A percentile compares a stretch with the other conserved stretches of the same genome.
Evolutionary conservation across 2,113 vertebrate genomes (phyloP).

Genomic region (Thamnaconus septentrionalis): DNA sequence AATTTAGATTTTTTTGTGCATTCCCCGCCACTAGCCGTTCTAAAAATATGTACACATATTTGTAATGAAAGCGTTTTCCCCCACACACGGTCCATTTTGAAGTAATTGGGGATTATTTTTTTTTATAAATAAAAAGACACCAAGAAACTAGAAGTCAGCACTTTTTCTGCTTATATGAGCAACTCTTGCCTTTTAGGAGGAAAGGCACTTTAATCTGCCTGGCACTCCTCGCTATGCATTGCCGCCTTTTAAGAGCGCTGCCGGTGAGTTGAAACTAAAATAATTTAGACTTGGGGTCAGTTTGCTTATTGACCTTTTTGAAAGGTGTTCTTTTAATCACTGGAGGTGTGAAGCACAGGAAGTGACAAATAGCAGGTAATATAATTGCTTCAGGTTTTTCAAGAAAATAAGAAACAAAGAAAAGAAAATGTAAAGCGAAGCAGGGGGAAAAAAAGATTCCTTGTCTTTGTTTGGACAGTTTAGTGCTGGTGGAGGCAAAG

Average conservation of each 20-base stretch:
- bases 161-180: background rate
- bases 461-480: no score
- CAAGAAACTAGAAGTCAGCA: background rate
- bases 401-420: no score
- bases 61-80: slow-evolving; percentile 5
- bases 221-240: background rate
- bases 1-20: slow-evolving; percentile 7
- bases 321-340: background rate
- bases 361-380: background rate
- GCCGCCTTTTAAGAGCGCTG: slow-evolving; percentile 1
- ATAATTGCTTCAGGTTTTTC: background rate
- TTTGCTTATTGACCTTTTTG: background rate
- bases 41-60: slow-evolving; percentile 1
- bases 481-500: no score
- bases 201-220: slow-evolving; percentile 1
- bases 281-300: background rate
- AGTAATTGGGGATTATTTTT: slow-evolving; percentile 11
- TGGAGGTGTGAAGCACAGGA: background rate
- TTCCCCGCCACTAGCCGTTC: background rate
- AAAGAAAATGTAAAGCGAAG: no score
- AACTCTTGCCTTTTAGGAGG: slow-evolving; percentile 1
- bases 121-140: background rate
- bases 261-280: slow-evolving; percentile 12
- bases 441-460: no score
- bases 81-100: slow-evolving; percentile 1